These are phyloP conservation scores for Sander vitreus DNA, from an alignment of 2,113 vertebrate genomes.

Conservation along the genomic window DNA sequence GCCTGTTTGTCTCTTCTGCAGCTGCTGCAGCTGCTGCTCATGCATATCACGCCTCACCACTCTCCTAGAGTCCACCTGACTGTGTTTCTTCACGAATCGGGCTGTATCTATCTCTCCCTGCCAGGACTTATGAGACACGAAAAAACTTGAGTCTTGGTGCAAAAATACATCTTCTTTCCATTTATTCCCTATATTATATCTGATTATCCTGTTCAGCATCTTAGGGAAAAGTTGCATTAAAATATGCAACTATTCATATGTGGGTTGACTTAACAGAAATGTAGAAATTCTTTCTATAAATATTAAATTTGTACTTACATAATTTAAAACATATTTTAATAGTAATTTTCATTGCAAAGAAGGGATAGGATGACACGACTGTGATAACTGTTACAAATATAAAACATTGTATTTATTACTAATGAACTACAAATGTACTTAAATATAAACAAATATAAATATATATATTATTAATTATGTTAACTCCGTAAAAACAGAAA, in stretches of 20 bases:
- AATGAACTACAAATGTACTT: neutral
- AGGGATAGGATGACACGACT: neutral
- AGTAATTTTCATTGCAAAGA: neutral
- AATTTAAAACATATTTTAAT: neutral
- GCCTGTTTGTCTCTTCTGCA: neutral
- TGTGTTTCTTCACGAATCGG: neutral
- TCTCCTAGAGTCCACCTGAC: neutral
- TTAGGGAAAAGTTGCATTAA: too few relatives aligned
- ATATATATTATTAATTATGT: too few relatives aligned
- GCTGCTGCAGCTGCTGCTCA: neutral
- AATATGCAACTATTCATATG: constrained; percentile 2
- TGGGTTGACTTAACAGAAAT: neutral
- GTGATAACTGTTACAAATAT: neutral
- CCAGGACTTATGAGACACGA: neutral
- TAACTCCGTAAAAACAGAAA: neutral
- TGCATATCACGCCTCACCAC: neutral
- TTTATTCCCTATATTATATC: neutral
- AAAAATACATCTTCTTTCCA: neutral
- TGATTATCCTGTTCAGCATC: neutral
- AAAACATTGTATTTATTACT: neutral
- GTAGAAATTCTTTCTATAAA: neutral
- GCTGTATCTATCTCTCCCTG: neutral
- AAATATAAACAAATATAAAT: neutral
- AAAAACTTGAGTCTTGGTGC: neutral
- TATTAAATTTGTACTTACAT: neutral